These are phyloP conservation scores for Philotrypesis tridentata DNA, from an alignment of 1,140 invertebrate species.

Conservation along the genomic window DNA sequence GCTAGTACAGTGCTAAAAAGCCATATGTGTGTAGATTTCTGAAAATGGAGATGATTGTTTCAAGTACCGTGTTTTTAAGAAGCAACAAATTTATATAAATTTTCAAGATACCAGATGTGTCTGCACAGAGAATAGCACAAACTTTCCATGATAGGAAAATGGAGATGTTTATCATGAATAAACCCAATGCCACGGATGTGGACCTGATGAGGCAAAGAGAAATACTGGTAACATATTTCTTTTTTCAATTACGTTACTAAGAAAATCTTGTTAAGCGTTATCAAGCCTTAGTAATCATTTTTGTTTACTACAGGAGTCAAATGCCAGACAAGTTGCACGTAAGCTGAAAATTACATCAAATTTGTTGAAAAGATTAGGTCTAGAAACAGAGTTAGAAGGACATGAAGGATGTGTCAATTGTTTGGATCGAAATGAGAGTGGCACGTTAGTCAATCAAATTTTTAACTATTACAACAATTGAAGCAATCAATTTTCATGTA, in stretches of 20 bases:
- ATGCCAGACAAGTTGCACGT: slow-evolving; percentile 55
- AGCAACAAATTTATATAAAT: neutral
- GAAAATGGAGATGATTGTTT: neutral
- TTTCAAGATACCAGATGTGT: neutral
- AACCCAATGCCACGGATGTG: slow-evolving; percentile 57
- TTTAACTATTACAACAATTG: neutral
- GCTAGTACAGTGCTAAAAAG: slow-evolving; percentile 5
- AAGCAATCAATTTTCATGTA: neutral
- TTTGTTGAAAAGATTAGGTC: slow-evolving; percentile 85
- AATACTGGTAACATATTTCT: slow-evolving; percentile 58
- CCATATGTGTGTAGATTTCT: slow-evolving; percentile 2
- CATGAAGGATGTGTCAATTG: slow-evolving; percentile 98
- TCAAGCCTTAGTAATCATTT: neutral
- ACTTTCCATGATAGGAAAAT: slow-evolving; percentile 37
- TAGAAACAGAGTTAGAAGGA: slow-evolving; percentile 88
- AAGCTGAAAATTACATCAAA: slow-evolving; percentile 80
- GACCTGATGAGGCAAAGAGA: slow-evolving; percentile 65
- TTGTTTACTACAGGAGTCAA: slow-evolving; percentile 60
- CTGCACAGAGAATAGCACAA: neutral
- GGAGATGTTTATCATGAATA: slow-evolving; percentile 57
- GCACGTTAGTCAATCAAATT: slow-evolving; percentile 79
- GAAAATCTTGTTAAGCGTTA: neutral
- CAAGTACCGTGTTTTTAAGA: neutral
- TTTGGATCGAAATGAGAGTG: slow-evolving; percentile 92
- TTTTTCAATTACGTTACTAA: neutral